Evolutionary conservation across 2,113 vertebrate genomes (phyloP).

Genomic region (Colius striatus): DNA sequence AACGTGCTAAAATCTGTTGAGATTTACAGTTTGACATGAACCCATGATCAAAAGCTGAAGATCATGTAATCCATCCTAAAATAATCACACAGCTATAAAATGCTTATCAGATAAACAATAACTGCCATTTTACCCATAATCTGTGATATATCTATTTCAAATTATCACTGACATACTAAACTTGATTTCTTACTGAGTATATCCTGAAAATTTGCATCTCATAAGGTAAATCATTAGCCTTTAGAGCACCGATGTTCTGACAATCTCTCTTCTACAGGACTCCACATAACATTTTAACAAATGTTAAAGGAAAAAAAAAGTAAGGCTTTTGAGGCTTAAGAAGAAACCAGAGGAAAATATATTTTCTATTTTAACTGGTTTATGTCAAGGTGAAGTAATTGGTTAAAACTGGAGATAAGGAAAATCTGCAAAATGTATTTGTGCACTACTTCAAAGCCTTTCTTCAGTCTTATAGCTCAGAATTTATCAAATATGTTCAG

Average conservation of each 20-base stretch:
- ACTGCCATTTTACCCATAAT: not conserved
- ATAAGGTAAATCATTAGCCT: not conserved
- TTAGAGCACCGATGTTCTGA: not conserved
- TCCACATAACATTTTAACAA: not conserved
- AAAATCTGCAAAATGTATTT: not conserved
- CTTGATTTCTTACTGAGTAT: not conserved
- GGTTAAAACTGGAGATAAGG: not conserved
- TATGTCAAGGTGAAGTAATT: not conserved
- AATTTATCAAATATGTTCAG: not conserved
- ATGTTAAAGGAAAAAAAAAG: not conserved
- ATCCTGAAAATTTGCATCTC: not conserved
- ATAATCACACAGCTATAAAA: not conserved
- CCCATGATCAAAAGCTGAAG: not conserved
- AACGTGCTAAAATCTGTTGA: not conserved
- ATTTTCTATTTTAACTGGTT: not conserved
- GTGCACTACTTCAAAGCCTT: not conserved
- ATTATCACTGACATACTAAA: not conserved
- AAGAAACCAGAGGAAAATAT: not conserved
- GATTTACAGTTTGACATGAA: not conserved
- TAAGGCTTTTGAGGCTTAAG: not conserved
- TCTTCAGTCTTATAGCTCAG: not conserved
- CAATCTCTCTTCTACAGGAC: not conserved
- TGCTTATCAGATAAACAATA: not conserved
- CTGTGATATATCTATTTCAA: not conserved
- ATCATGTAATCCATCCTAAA: not conserved